Base-by-base conservation (phyloP, 2,888 invertebrate genomes). In the Netelia melanura region DNA sequence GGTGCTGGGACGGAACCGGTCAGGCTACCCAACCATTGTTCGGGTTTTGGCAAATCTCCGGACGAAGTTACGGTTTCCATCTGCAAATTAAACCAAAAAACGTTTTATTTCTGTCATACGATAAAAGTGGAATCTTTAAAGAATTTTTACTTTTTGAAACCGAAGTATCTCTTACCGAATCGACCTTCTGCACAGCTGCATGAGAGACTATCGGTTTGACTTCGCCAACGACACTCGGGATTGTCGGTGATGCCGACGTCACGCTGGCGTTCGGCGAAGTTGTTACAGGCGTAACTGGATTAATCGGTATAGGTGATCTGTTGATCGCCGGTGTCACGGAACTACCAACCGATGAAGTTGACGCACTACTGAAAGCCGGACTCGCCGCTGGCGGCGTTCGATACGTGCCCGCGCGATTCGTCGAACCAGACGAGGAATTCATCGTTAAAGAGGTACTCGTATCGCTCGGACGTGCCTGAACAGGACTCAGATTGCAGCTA, bases 21-120 rank as follows among this genome's bases (percentile, higher is more conserved):
- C 64, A 97, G 96, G 89, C 96, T 96, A 9, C 97, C 97, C 87
- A 98, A 94, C 97, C 97, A 97, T 90, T 97, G 97, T 89, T 97
- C 97, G 0, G 97, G 97, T 93, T 96, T 97, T 38, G 97, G 97
- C 92, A 97, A 94, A 81, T 92, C 92, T 38, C 90, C 88, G 21
- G 91, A 89, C 83, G 95, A 93, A 68, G 94, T 92, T 2, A 94
- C 92, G 2, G 93, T 90, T 85, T 94, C 94, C 23, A 94, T 89
- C 91, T 94, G 88, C 85, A 89, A 38, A 38, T 38, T 38, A 38
- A 38, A 38, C 6, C 6, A 5, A 6, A 38, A 38, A 38, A 38
- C 38, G 62, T 79, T 58, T 17, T 14, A 58, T 17, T n/a, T 58
- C n/a, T 58, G 10, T 21, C 48, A 11, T 14, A 14, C 14, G 38